Conservation (phyloP, 2,113 vertebrate genomes). For the Lamprotornis superbus region DNA sequence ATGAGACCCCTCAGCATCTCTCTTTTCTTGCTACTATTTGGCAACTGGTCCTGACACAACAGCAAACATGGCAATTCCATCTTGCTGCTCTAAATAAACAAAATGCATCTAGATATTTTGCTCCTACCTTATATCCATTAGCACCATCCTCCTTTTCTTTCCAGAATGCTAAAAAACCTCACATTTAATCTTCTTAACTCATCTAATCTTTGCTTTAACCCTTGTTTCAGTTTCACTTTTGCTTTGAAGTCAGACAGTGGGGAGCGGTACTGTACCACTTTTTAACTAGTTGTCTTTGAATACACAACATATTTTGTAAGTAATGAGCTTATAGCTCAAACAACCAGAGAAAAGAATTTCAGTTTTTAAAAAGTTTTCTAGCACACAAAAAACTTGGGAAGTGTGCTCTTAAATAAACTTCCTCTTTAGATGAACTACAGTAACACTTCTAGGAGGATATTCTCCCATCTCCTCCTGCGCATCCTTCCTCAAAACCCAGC, state of each 20-base stretch:
- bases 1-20: not conserved
- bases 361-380: not conserved
- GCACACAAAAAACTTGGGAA: not conserved
- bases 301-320: not conserved
- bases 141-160: not conserved
- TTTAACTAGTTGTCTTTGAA: not conserved
- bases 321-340: rapidly evolving
- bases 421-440: not conserved
- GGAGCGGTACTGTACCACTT: not conserved
- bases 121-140: not conserved
- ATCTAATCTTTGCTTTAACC: not conserved
- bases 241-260: not conserved
- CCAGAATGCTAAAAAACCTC: not conserved
- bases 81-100: not conserved
- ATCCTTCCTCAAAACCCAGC: not conserved
- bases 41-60: not conserved
- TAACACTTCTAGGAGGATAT: not conserved
- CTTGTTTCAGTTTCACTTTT: not conserved
- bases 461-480: not conserved
- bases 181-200: not conserved
- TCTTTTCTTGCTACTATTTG: not conserved
- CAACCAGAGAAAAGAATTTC: rapidly evolving
- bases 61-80: not conserved
- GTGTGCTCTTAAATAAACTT: not conserved
- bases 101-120: not conserved